Percentiles rank a stretch among this genome's conserved stretches.
These are phyloP conservation scores for Prionailurus bengalensis DNA, from an alignment of 2,113 vertebrate species.

Conservation along the genomic window DNA sequence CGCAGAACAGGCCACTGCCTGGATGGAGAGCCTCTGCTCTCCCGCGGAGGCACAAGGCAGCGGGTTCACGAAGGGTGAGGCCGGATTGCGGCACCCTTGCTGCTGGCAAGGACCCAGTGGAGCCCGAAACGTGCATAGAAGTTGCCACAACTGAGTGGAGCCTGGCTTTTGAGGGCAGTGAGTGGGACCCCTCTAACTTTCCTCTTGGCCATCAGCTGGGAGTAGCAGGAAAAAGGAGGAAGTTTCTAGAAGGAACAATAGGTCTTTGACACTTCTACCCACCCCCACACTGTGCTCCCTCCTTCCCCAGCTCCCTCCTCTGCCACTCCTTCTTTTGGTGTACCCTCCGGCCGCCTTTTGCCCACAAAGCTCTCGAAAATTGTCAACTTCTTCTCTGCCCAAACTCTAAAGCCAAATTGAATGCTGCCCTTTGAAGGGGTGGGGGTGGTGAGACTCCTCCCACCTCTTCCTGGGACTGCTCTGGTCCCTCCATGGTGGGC, in stretches of 20 bases:
- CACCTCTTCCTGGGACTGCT: neutral
- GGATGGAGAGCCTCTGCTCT: slow-evolving; percentile 78
- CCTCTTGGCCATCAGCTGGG: neutral
- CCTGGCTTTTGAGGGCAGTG: neutral
- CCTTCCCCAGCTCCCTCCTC: no score
- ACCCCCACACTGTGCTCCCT: neutral
- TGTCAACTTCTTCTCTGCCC: neutral
- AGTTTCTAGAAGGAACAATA: neutral
- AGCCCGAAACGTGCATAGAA: neutral
- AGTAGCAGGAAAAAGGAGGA: neutral
- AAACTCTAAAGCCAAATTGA: neutral
- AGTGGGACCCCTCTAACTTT: neutral
- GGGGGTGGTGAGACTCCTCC: rapidly evolving
- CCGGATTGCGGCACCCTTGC: neutral
- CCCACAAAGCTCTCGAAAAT: neutral
- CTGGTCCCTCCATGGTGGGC: rapidly evolving
- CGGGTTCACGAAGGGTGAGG: slow-evolving; percentile 60
- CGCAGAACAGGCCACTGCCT: slow-evolving; percentile 69
- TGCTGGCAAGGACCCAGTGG: no score
- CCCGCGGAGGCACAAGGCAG: slow-evolving; percentile 72
- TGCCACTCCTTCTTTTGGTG: neutral
- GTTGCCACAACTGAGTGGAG: neutral
- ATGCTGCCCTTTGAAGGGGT: neutral
- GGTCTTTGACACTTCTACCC: neutral
- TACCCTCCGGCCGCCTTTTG: neutral